Evolutionary conservation across 2,888 invertebrate species (phyloP).

Genomic region (Hypomecis punctinalis): DNA sequence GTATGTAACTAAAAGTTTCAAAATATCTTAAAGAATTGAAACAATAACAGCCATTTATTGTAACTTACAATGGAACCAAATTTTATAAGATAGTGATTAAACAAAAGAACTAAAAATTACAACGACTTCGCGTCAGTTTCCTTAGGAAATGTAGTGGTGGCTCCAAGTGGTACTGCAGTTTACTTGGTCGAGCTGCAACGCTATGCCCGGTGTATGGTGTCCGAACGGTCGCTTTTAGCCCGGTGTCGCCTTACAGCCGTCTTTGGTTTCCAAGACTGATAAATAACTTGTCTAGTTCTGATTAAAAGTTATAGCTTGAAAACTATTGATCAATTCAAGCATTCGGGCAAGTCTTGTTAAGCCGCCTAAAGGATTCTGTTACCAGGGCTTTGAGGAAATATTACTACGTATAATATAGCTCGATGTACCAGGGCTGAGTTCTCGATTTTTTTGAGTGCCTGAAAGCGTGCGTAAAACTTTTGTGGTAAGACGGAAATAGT

Average conservation of each 20-base stretch:
- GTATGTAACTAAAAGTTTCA: constrained; percentile 2
- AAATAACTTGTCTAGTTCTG: constrained; percentile 25
- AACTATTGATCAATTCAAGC: not conserved
- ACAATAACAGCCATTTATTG: constrained; percentile 34
- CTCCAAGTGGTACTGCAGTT: not conserved
- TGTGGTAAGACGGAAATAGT: no score
- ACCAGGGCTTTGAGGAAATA: no score
- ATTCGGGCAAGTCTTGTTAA: no score
- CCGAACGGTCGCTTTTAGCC: constrained; percentile 75
- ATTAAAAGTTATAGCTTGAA: constrained; percentile 14
- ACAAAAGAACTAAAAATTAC: not conserved
- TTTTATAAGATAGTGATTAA: not conserved
- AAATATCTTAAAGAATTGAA: no score
- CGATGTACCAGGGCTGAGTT: no score
- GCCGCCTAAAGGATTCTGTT: no score
- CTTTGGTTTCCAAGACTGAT: constrained; percentile 47
- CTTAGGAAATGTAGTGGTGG: not conserved
- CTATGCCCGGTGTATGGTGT: constrained; percentile 59
- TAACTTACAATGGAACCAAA: no score
- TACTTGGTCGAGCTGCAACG: constrained; percentile 44
- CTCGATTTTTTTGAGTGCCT: no score
- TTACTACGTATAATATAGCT: no score
- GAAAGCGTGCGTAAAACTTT: no score
- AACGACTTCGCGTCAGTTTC: not conserved
- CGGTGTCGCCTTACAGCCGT: constrained; percentile 60